Conservation (phyloP, 2,888 invertebrate species). For the Plebejus melissa region DNA sequence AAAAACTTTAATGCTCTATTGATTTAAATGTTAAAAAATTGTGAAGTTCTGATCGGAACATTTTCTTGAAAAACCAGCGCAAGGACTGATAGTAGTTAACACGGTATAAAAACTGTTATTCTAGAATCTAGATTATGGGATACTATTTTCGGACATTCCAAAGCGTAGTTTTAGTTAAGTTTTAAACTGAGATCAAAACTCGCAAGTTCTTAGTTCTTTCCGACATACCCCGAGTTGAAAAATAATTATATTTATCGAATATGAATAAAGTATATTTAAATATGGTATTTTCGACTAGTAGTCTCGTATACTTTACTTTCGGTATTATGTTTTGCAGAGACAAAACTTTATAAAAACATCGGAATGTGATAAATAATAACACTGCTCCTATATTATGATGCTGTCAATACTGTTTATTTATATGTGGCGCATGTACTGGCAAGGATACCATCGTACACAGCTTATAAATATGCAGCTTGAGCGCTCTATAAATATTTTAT, state of each 20-base stretch:
- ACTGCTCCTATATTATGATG: neutral
- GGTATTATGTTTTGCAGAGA: neutral
- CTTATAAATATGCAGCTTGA: constrained; percentile 11
- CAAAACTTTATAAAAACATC: neutral
- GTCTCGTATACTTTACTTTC: neutral
- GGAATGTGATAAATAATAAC: neutral
- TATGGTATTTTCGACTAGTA: too few relatives aligned
- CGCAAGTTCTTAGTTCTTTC: too few relatives aligned
- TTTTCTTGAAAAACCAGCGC: neutral
- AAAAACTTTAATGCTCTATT: neutral
- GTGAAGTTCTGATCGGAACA: neutral
- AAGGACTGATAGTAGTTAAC: neutral
- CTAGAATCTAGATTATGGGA: too few relatives aligned
- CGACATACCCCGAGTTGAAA: too few relatives aligned
- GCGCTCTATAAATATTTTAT: constrained; percentile 5
- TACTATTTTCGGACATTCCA: too few relatives aligned
- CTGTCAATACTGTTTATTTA: constrained; percentile 17
- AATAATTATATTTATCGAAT: too few relatives aligned
- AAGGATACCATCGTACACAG: constrained; percentile 2
- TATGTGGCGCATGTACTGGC: neutral
- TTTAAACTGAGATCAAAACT: too few relatives aligned
- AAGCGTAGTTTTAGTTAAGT: too few relatives aligned
- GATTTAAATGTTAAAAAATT: neutral
- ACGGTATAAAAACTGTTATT: too few relatives aligned
- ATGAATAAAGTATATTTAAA: too few relatives aligned